Evolutionary conservation across 2,888 invertebrate species (phyloP).

Genomic region (Malthinus seriepunctatus): DNA sequence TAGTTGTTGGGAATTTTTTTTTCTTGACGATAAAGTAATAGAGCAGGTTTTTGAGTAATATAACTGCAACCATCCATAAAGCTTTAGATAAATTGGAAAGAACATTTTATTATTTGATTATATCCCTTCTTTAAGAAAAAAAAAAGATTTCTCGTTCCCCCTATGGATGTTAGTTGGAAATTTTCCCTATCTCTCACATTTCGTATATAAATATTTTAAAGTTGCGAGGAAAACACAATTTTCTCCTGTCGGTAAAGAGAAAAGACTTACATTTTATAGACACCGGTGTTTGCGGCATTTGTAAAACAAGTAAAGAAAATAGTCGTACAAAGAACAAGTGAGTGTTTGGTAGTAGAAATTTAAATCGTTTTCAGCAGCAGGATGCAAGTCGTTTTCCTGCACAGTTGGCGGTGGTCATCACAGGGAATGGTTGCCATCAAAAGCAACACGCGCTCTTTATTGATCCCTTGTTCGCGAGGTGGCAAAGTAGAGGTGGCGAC

Average conservation of each 20-base stretch:
- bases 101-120: conserved; percentile 8
- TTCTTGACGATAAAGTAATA: too few relatives aligned
- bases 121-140: neutral
- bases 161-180: too few relatives aligned
- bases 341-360: conserved; percentile 17
- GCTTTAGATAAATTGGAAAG: conserved; percentile 7
- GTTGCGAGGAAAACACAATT: neutral
- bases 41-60: neutral
- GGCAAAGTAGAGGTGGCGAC: conserved; percentile 41
- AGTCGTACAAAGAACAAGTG: conserved; percentile 6
- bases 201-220: conserved; percentile 3
- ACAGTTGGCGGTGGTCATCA: conserved; percentile 38
- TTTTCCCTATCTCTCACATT: neutral
- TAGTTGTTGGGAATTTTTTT: too few relatives aligned
- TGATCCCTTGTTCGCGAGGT: conserved; percentile 42
- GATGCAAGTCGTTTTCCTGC: conserved; percentile 32
- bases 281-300: neutral
- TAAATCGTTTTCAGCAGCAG: conserved; percentile 31
- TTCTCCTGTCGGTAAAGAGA: neutral
- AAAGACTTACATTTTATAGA: neutral
- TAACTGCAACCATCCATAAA: conserved; percentile 1
- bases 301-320: conserved; percentile 10
- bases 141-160: too few relatives aligned
- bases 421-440: conserved; percentile 35
- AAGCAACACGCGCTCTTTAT: conserved; percentile 42